These are phyloP conservation scores for Triops longicaudatus DNA, from an alignment of 1,140 invertebrate species.

Conservation along the genomic window DNA sequence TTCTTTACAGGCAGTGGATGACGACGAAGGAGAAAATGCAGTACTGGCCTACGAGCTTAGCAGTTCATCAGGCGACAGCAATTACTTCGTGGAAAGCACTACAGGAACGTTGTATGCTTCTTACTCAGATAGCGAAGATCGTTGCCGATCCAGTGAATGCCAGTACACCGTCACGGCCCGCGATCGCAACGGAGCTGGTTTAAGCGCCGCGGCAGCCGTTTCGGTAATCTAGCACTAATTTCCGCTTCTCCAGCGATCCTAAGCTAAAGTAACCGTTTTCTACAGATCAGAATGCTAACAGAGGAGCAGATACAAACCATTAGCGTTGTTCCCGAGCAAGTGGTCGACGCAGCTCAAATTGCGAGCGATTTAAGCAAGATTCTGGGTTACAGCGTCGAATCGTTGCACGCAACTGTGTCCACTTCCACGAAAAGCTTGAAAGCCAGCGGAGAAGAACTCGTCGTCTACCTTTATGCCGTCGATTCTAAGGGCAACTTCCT, in stretches of 20 bases:
- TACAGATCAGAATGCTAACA: neutral
- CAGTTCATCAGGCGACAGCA: neutral
- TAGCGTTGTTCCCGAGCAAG: neutral
- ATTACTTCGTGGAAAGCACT: neutral
- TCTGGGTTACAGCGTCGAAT: neutral
- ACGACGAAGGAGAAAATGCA: slow-evolving; percentile 9
- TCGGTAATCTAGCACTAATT: neutral
- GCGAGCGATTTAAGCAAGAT: neutral
- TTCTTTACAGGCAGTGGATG: slow-evolving; percentile 1
- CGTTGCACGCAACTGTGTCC: neutral
- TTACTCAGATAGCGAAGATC: neutral
- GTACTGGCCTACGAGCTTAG: neutral
- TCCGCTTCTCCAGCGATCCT: too few relatives aligned
- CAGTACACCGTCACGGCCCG: neutral
- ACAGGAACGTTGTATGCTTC: neutral
- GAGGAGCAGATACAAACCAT: neutral
- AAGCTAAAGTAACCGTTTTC: neutral
- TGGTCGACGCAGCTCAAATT: neutral
- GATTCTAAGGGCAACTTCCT: neutral
- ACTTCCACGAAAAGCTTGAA: neutral
- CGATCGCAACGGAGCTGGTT: neutral
- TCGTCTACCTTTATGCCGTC: neutral
- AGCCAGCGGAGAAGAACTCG: neutral
- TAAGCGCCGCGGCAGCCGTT: neutral
- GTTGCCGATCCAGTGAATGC: neutral